Evolutionary conservation across 2,113 vertebrate species (phyloP).

Genomic region (Centropus bengalensis): DNA sequence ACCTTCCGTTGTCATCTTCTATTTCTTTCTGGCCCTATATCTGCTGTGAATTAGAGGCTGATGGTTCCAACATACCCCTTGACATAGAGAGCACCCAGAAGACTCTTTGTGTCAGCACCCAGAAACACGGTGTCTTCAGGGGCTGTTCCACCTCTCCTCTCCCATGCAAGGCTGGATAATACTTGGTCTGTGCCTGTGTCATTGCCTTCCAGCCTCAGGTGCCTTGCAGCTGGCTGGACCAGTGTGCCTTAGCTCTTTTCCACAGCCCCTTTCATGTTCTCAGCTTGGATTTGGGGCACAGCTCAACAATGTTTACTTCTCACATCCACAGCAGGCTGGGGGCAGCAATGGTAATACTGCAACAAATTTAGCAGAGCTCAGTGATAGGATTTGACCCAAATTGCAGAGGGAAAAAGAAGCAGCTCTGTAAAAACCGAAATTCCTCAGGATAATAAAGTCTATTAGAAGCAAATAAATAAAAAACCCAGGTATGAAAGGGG

Average conservation of each 20-base stretch:
- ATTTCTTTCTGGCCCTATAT: neutral
- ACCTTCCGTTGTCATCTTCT: neutral
- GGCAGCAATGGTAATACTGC: neutral
- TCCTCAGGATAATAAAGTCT: neutral
- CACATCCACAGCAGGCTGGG: neutral
- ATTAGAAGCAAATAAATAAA: conserved; percentile 1
- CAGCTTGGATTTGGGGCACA: neutral
- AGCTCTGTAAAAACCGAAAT: neutral
- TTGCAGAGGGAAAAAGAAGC: neutral
- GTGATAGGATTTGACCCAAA: conserved; percentile 26
- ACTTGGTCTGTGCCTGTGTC: neutral
- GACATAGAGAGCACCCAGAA: neutral
- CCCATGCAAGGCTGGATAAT: neutral
- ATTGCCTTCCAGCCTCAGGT: neutral
- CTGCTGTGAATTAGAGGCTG: neutral
- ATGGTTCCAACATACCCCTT: neutral
- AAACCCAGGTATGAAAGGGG: neutral
- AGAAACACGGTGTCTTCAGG: neutral
- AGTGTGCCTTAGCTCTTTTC: neutral
- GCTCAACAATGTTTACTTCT: neutral
- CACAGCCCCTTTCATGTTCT: neutral
- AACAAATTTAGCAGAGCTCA: neutral
- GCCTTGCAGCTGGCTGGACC: neutral
- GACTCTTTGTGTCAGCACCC: neutral
- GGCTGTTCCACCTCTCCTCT: neutral